These are phyloP conservation scores for Platycercus adscitus DNA, from an alignment of 2,113 vertebrate genomes.

Conservation along the genomic window DNA sequence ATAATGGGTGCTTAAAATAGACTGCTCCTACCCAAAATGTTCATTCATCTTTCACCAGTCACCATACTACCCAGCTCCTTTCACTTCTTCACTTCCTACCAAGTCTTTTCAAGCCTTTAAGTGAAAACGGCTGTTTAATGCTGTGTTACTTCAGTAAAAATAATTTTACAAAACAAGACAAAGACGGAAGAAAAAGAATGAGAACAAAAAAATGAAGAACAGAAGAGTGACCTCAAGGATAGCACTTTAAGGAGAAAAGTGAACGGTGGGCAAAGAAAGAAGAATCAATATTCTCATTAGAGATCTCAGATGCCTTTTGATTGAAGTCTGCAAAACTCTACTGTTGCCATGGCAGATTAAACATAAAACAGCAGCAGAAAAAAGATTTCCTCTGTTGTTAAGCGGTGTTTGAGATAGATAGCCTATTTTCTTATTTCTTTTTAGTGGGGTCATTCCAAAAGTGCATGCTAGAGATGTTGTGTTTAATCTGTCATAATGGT, in stretches of 20 bases:
- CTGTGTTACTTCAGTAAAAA: not conserved
- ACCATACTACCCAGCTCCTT: not conserved
- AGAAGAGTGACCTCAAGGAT: not conserved
- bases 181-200: not conserved
- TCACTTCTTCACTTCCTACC: not conserved
- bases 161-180: not conserved
- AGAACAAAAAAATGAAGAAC: not conserved
- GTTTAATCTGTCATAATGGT: not conserved
- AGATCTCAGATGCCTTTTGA: not conserved
- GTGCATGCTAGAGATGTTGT: not conserved
- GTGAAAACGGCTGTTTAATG: not conserved
- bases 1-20: not conserved
- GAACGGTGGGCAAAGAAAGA: not conserved
- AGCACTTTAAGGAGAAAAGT: not conserved
- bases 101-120: not conserved
- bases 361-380: not conserved
- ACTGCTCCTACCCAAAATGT: not conserved
- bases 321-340: not conserved
- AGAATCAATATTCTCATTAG: not conserved
- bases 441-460: not conserved
- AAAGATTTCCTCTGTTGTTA: not conserved
- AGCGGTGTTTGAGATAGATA: not conserved
- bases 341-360: not conserved
- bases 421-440: not conserved
- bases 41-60: not conserved